phyloP scores from a whole-genome alignment of 2,888 invertebrate genomes.

The Scaptomyza polygonia region DNA sequence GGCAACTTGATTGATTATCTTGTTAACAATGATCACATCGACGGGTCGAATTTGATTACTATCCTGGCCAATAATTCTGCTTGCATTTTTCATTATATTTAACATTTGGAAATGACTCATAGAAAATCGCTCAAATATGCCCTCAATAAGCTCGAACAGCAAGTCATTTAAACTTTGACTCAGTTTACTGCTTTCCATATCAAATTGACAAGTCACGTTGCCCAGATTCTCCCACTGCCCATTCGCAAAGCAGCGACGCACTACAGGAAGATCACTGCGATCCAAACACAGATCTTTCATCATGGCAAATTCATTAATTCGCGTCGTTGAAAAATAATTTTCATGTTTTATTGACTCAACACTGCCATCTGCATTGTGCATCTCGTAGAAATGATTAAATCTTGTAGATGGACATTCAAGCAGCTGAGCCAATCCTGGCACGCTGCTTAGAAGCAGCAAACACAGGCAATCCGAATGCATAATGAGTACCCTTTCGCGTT shows the following conservation, averaged over 20 bases:
- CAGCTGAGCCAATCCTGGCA: neutral
- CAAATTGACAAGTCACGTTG: slow-evolving; percentile 15
- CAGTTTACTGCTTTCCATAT: neutral
- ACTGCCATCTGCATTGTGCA: neutral
- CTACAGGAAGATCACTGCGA: slow-evolving; percentile 20
- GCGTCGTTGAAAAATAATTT: slow-evolving; percentile 16
- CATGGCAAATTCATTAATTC: slow-evolving; percentile 18
- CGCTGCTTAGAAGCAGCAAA: neutral
- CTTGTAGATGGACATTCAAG: slow-evolving; percentile 3
- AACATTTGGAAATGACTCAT: neutral
- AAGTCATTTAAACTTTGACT: slow-evolving; percentile 8
- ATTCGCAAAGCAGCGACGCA: slow-evolving; percentile 22
- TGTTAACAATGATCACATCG: slow-evolving; percentile 30
- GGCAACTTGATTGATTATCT: slow-evolving; percentile 12
- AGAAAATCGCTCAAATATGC: neutral
- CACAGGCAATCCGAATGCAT: slow-evolving; percentile 2
- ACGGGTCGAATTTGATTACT: neutral
- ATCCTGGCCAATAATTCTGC: neutral
- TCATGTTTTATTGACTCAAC: neutral
- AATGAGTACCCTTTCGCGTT: neutral
- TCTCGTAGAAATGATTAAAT: slow-evolving; percentile 15
- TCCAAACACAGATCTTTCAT: slow-evolving; percentile 24
- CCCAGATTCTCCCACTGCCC: slow-evolving; percentile 17
- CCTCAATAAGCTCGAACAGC: neutral
- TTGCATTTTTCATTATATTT: neutral